Evolutionary conservation across 2,888 invertebrate species (phyloP).

Genomic region (Apomyelois bistriatella): DNA sequence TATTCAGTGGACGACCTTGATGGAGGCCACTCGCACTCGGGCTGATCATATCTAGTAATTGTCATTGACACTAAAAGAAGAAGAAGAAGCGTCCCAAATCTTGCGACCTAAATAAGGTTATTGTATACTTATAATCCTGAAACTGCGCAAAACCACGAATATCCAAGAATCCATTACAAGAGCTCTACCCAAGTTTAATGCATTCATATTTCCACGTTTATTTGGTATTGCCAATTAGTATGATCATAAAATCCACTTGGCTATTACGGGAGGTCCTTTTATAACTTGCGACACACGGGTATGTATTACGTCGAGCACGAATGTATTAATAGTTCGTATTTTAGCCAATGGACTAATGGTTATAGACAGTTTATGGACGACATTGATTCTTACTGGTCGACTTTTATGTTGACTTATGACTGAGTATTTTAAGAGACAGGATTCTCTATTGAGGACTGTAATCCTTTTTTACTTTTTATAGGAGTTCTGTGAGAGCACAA

Average conservation of each 20-base stretch:
- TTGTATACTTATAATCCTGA: too few species aligned
- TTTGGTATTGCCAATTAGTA: slow-evolving; percentile 67
- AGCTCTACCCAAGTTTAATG: slow-evolving; percentile 38
- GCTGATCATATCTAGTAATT: too few species aligned
- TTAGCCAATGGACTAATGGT: not conserved
- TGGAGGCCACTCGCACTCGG: too few species aligned
- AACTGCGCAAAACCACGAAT: slow-evolving; percentile 17
- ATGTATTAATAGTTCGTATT: slow-evolving; percentile 15
- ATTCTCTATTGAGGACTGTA: too few species aligned
- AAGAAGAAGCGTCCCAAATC: too few species aligned
- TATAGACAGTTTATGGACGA: not conserved
- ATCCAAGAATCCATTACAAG: slow-evolving; percentile 42
- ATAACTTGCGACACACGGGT: slow-evolving; percentile 29
- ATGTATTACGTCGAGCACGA: slow-evolving; percentile 24
- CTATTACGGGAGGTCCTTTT: slow-evolving; percentile 58
- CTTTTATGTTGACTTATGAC: not conserved
- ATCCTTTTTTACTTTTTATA: too few species aligned
- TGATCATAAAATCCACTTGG: slow-evolving; percentile 51
- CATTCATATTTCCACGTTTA: slow-evolving; percentile 57
- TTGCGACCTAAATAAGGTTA: too few species aligned
- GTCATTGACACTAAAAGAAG: too few species aligned
- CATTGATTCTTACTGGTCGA: not conserved
- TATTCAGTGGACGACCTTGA: too few species aligned
- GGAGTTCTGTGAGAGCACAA: too few species aligned
- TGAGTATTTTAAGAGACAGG: not conserved